phyloP scores from a whole-genome alignment of 1,140 invertebrate species.

The Drosophila sechellia region DNA sequence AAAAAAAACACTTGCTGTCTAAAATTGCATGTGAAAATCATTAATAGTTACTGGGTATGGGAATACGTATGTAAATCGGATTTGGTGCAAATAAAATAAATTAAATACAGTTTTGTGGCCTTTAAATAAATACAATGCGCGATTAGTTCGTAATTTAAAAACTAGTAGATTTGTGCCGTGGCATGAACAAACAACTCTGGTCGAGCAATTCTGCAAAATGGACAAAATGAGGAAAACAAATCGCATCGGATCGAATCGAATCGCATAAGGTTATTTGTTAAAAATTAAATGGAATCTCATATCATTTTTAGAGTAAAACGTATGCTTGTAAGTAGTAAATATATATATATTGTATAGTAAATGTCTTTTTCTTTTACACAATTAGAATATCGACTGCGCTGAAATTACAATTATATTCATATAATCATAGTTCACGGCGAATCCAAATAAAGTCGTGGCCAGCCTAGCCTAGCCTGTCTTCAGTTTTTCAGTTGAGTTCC shows the following conservation, averaged over 20 bases:
- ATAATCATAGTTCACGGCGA: constrained; percentile 11
- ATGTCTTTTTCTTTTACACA: constrained; percentile 70
- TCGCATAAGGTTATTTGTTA: constrained; percentile 26
- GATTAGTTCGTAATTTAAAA: constrained; percentile 37
- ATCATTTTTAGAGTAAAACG: constrained; percentile 34
- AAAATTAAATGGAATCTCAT: constrained; percentile 64
- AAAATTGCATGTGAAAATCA: constrained; percentile 24
- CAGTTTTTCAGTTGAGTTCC: neutral
- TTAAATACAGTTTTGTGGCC: constrained; percentile 80
- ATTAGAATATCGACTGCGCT: constrained; percentile 31
- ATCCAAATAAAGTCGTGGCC: constrained; percentile 1
- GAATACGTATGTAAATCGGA: constrained; percentile 59
- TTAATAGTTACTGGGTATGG: constrained; percentile 29
- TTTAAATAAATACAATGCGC: constrained; percentile 64
- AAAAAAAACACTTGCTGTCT: constrained; percentile 26
- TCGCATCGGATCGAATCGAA: neutral
- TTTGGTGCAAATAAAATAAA: constrained; percentile 77
- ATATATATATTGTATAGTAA: constrained; percentile 63
- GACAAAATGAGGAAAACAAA: constrained; percentile 1
- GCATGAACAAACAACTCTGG: constrained; percentile 15
- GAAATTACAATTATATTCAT: constrained; percentile 10
- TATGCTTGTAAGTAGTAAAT: constrained; percentile 46
- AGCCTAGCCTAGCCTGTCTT: neutral
- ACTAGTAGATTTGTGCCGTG: constrained; percentile 21
- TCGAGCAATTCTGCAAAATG: constrained; percentile 1